Base-by-base conservation (phyloP, 2,797 vertebrate species). In the Myotis vivesi region DNA sequence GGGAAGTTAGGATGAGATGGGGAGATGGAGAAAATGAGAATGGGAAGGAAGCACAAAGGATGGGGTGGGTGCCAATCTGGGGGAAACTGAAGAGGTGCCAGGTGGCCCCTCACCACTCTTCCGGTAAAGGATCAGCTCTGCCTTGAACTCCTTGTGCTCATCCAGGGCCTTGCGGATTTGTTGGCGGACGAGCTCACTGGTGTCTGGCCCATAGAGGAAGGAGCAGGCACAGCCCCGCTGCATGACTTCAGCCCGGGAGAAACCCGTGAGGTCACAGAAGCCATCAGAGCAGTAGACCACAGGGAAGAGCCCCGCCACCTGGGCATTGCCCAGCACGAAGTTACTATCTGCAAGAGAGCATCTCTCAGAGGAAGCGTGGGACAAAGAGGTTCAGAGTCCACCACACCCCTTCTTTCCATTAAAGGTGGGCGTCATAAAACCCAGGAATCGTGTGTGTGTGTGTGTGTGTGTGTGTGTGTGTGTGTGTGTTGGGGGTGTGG, bases 211-310 rank as follows among this genome's bases (percentile, higher is more conserved):
- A 15, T 98, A 98, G 72, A 98, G 97, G 96, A 98, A 98, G 94
- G 97, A 97, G 90, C 98, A 98, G 81, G 98, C 97, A 53, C 98
- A 98, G 84, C 98, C 97, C 7, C 97, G 97, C 96, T 98, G 98
- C 98, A 98, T 98, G 97, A 98, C 98, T 95, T 98, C 98, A 5
- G 98, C 98, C 91, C 98, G 97, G 91, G 98, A 98, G 96, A 98
- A 98, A 41, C 98, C 98, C 19, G 98, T 98, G 95, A 98, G 97
- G 94, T 98, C 98, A n/a, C 98, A 98, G 97, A 98, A 98, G 96
- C 98, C 98, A 95, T 98, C 98, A 33, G 98, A 98, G 93, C 98
- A 98, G 94, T 98, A 98, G 88, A 98, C 98, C 95, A 98, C 97
- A 10, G 98, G 98, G 95, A 98, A 98, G 92, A 98, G 96, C 38